Evolutionary conservation across 2,797 vertebrate genomes (phyloP).

Genomic region (Cirrhinus molitorella): DNA sequence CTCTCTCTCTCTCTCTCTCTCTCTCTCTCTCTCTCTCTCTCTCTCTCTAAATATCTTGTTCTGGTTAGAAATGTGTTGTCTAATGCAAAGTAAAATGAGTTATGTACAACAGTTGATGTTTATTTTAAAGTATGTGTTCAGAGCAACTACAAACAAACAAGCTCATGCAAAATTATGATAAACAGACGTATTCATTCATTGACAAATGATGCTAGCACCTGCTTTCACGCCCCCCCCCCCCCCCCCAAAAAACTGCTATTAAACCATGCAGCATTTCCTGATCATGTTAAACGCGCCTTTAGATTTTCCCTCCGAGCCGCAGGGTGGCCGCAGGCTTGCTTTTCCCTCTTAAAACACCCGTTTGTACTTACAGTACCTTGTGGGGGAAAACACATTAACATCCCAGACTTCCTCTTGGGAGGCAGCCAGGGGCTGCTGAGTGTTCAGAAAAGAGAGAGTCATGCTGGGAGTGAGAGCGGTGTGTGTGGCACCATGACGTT

Average conservation of each 20-base stretch:
- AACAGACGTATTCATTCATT: conserved; percentile 40
- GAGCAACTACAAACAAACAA: conserved; percentile 15
- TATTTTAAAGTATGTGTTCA: conserved; percentile 1
- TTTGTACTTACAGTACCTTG: conserved; percentile 59
- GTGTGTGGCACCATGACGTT: conserved; percentile 38
- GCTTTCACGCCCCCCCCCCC: conserved; percentile 40
- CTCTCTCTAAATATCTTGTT: not conserved
- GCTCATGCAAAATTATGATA: conserved; percentile 52
- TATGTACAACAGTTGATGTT: not conserved
- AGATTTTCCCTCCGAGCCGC: conserved; percentile 52
- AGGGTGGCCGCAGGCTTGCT: conserved; percentile 62
- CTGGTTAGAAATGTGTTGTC: not conserved
- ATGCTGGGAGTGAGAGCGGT: conserved; percentile 9
- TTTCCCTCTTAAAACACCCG: conserved; percentile 56
- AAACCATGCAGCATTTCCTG: conserved; percentile 51
- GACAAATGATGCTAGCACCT: conserved; percentile 15
- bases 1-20: no score
- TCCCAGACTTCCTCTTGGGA: conserved; percentile 64
- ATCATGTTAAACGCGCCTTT: conserved; percentile 62
- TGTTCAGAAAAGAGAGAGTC: conserved; percentile 44
- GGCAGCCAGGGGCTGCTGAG: conserved; percentile 50
- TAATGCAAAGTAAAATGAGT: not conserved
- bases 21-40: no score
- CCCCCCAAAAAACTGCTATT: conserved; percentile 41
- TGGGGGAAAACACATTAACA: conserved; percentile 62